phyloP scores from a whole-genome alignment of 1,140 invertebrate species.

The Phortica variegata region DNA sequence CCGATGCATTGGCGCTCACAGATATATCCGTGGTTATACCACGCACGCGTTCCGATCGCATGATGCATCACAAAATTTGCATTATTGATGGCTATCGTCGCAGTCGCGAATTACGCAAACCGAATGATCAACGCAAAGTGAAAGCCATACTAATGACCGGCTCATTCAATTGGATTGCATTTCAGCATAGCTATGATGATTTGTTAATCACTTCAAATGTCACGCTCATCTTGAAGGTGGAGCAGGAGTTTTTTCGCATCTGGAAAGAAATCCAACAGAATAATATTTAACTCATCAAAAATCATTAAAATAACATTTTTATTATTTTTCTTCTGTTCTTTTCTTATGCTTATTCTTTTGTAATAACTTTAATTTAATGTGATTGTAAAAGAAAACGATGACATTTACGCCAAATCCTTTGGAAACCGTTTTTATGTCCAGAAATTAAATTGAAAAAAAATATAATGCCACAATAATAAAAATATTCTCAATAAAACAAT shows the following conservation, averaged over 20 bases:
- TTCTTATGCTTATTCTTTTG: too few relatives aligned
- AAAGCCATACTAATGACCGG: constrained; percentile 6
- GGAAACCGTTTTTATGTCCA: too few relatives aligned
- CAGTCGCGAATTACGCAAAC: not conserved
- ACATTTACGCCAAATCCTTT: too few relatives aligned
- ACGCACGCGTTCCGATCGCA: too few relatives aligned
- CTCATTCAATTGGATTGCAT: constrained; percentile 14
- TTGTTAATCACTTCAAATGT: constrained; percentile 10
- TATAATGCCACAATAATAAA: too few relatives aligned
- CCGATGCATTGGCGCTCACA: not conserved
- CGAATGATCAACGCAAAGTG: not conserved
- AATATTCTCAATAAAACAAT: too few relatives aligned
- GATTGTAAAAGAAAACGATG: too few relatives aligned
- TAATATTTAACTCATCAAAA: too few relatives aligned
- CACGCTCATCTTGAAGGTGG: constrained; percentile 2
- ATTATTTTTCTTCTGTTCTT: too few relatives aligned
- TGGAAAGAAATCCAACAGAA: constrained; percentile 1
- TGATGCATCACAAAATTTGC: constrained; percentile 26
- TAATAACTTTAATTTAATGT: too few relatives aligned
- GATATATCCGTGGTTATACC: not conserved
- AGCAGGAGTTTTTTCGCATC: constrained; percentile 12
- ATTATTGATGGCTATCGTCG: constrained; percentile 17
- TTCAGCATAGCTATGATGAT: constrained; percentile 10
- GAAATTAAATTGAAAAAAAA: too few relatives aligned
- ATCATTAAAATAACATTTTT: too few relatives aligned